Conservation (phyloP, 2,888 invertebrate species). For the Erynnis tages region DNA sequence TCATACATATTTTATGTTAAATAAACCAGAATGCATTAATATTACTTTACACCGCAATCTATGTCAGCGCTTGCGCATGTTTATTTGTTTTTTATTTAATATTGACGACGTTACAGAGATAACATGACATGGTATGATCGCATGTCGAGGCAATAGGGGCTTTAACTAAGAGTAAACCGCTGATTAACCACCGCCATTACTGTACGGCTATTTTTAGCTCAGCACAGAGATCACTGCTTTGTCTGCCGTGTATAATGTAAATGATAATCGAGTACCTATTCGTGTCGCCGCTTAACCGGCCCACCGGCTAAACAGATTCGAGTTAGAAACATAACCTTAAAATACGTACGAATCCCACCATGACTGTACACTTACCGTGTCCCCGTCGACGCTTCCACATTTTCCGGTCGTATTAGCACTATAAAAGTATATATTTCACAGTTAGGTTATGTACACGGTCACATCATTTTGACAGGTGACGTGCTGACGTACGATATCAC, state of each 20-base stretch:
- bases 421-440: slow-evolving; percentile 44
- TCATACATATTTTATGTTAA: too few relatives aligned
- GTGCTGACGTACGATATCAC: slow-evolving; percentile 58
- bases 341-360: slow-evolving; percentile 37
- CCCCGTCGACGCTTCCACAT: slow-evolving; percentile 55
- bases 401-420: slow-evolving; percentile 56
- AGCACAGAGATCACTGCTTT: slow-evolving; percentile 77
- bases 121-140: slow-evolving; percentile 28
- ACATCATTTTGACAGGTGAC: slow-evolving; percentile 76
- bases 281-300: slow-evolving; percentile 40
- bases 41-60: neutral
- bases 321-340: slow-evolving; percentile 60
- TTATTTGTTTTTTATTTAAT: slow-evolving; percentile 24
- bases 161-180: slow-evolving; percentile 68
- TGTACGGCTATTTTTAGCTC: slow-evolving; percentile 73
- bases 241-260: slow-evolving; percentile 67
- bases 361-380: slow-evolving; percentile 60
- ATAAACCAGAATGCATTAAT: neutral
- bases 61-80: slow-evolving; percentile 8
- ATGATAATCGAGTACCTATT: slow-evolving; percentile 52
- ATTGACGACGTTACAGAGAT: slow-evolving; percentile 20
- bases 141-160: slow-evolving; percentile 41
- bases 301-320: slow-evolving; percentile 40
- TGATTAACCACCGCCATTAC: slow-evolving; percentile 73
- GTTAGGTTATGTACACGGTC: slow-evolving; percentile 62